A percentile compares a stretch with the other conserved stretches of the same genome.
Evolutionary conservation across 2,797 vertebrate genomes (phyloP).

Genomic region (Rhincodon typus): DNA sequence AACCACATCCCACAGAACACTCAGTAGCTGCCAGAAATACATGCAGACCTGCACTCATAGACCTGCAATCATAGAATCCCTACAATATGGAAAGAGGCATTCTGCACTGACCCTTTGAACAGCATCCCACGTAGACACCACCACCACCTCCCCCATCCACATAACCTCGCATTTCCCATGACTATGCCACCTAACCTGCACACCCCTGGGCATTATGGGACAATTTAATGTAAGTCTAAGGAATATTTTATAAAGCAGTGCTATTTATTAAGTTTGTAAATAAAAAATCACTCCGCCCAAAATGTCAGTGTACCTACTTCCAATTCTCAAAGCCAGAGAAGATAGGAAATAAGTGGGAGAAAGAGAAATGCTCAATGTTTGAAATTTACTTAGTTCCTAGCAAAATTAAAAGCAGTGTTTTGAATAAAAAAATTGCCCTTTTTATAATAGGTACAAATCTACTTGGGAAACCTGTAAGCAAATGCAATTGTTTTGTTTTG

Average conservation of each 20-base stretch:
- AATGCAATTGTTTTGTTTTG: slow-evolving; percentile 30
- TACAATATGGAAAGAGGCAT: too few relatives aligned
- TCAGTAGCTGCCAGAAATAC: too few relatives aligned
- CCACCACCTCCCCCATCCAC: too few relatives aligned
- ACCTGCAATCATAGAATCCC: too few relatives aligned
- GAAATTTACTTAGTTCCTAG: neutral
- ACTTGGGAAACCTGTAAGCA: slow-evolving; percentile 20
- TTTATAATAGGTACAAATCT: neutral
- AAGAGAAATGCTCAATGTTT: neutral
- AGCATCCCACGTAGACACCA: too few relatives aligned
- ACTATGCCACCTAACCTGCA: too few relatives aligned
- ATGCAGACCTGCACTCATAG: too few relatives aligned
- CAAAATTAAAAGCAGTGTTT: neutral
- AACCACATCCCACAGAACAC: too few relatives aligned
- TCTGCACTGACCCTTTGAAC: too few relatives aligned
- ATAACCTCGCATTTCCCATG: too few relatives aligned
- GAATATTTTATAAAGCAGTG: neutral
- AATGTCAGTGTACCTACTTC: neutral
- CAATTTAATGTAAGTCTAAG: neutral
- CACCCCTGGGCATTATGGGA: too few relatives aligned
- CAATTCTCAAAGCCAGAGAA: neutral
- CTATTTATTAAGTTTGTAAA: neutral
- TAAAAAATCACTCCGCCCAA: neutral
- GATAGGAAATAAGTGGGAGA: neutral
- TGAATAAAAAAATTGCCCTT: neutral